Base-by-base conservation (phyloP, 2,113 vertebrate species). In the Embiotoca jacksoni region DNA sequence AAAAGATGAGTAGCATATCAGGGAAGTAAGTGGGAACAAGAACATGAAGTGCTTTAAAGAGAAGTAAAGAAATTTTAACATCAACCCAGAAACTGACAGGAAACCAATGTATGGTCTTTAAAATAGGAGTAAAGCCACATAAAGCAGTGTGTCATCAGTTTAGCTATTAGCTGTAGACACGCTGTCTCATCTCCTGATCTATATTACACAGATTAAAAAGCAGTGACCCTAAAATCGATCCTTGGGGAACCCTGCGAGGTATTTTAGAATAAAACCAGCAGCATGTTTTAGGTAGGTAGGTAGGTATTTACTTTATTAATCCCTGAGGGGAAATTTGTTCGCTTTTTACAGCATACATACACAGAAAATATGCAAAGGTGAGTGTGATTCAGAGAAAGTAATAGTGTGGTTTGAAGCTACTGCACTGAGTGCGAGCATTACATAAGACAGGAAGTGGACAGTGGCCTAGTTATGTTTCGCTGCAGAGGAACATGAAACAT, bases 371-470 rank as follows among this genome's bases (percentile, higher is more conserved):
- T 23, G 7, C 37, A 37, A 7, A 37, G 7, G 4, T 15, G 8
- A 0, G 0, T 13, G 32, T 30, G 10, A 10, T 7, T 41, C 49
- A 11, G 46, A 14, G 46, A 1, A 1, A 54, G 46, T 5, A 7
- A 15, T 5, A 31, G 14, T 46, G 75, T 14, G 41, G 60, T 56
- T 7, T n/a, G 14, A 49, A 44, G 14, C 15, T 15, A 41, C 6
- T 14, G 14, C 0, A 0, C 1, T 31, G 0, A n/a, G 9, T 36
- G 16, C 13, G n/a, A 52, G 0, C 6, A 9, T 8, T 10, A 13
- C 2, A 7, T 14, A 23, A 49, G 14, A 72, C 80, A 86, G 84
- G 86, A 83, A 78, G 79, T 60, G 32, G 68, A 75, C 77, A 46
- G 32, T 14, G 15, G 14, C 13, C 2, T 1, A 30, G 32, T 16